phyloP scores from a whole-genome alignment of 2,797 vertebrate species.

The Aotus griseimembra region DNA sequence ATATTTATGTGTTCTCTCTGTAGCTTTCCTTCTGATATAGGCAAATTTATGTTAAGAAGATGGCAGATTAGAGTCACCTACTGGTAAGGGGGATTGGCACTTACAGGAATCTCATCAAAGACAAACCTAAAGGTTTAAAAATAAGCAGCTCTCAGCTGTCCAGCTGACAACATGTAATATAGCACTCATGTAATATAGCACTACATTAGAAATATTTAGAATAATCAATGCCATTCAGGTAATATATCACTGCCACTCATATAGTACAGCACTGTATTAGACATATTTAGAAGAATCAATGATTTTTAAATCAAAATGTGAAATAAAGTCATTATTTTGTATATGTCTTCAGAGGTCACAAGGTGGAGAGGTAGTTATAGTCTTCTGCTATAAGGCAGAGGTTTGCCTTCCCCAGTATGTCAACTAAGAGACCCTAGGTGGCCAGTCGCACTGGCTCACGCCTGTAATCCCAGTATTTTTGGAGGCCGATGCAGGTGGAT shows the following conservation, averaged over 20 bases:
- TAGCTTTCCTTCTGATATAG: not conserved
- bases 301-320: not conserved
- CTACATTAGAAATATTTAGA: not conserved
- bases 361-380: not conserved
- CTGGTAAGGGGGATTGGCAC: not conserved
- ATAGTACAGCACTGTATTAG: not conserved
- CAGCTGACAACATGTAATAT: too few species aligned
- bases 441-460: rapidly evolving
- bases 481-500: rapidly evolving
- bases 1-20: not conserved
- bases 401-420: not conserved
- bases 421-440: not conserved
- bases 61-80: too few species aligned
- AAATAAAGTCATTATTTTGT: not conserved
- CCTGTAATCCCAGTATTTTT: too few species aligned
- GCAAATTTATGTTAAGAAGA: not conserved
- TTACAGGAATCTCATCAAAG: not conserved
- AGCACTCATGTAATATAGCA: not conserved
- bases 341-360: too few species aligned
- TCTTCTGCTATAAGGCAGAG: not conserved
- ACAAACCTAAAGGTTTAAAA: not conserved
- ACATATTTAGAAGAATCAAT: not conserved
- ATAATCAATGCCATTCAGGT: not conserved
- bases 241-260: not conserved
- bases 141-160: not conserved